Conservation (phyloP, 2,113 vertebrate species). For the Apaloderma vittatum region DNA sequence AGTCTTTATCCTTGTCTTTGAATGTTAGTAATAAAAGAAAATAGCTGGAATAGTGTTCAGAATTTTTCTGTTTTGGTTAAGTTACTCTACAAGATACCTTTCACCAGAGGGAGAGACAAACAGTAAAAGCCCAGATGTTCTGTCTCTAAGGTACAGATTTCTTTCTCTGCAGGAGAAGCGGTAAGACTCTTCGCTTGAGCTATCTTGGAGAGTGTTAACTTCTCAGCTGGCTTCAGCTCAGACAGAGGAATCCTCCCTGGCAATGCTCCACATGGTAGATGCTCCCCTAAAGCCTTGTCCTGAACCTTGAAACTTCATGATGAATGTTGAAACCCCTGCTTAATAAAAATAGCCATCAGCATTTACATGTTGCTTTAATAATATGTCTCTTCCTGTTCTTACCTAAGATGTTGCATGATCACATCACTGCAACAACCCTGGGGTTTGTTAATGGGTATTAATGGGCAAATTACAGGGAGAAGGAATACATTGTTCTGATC, state of each 20-base stretch:
- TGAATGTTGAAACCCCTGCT: not conserved
- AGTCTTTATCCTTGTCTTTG: not conserved
- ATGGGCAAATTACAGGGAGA: not conserved
- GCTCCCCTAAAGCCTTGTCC: not conserved
- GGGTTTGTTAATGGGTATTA: not conserved
- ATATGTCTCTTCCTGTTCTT: not conserved
- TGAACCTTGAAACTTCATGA: not conserved
- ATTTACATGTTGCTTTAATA: not conserved
- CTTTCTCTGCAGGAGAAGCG: not conserved
- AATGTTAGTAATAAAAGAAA: not conserved
- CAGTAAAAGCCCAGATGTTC: not conserved
- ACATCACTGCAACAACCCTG: not conserved
- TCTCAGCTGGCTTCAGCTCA: not conserved
- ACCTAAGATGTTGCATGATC: not conserved
- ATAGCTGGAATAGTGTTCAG: not conserved
- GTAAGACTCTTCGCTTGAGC: not conserved
- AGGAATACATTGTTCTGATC: not conserved
- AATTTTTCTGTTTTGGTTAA: not conserved
- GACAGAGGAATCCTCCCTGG: not conserved
- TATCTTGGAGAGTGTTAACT: accelerated
- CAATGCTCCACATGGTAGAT: not conserved
- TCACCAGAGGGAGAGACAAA: not conserved
- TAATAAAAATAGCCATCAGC: not conserved
- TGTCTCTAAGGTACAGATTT: not conserved
- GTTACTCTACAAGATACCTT: not conserved